Conservation (phyloP, 2,797 vertebrate species). For the Sylvia borin region DNA sequence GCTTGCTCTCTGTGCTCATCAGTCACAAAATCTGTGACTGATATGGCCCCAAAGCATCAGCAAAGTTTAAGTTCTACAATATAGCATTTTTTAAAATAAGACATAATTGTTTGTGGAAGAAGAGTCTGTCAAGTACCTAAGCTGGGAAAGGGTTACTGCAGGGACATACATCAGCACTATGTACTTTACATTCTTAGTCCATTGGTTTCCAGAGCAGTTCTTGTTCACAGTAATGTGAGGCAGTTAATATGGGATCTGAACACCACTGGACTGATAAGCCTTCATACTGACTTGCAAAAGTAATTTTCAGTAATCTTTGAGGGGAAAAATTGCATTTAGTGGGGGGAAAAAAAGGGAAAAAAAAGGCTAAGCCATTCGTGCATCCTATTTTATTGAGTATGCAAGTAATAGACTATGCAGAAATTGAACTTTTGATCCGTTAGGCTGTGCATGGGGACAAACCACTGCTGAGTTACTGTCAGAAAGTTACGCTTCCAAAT, state of each 20-base stretch:
- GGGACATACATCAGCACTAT: not conserved
- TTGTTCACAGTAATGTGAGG: constrained; percentile 48
- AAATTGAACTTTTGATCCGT: constrained; percentile 64
- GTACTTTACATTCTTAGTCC: constrained; percentile 41
- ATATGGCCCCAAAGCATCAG: not conserved
- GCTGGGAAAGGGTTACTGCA: constrained; percentile 18
- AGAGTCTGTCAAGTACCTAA: not conserved
- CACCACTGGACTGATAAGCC: constrained; percentile 63
- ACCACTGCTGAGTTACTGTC: not conserved
- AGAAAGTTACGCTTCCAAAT: constrained; percentile 25
- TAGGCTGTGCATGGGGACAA: constrained; percentile 42
- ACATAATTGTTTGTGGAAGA: not conserved
- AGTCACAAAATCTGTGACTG: not conserved
- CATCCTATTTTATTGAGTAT: constrained; percentile 58
- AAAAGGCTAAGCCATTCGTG: constrained; percentile 43
- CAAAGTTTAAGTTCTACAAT: not conserved
- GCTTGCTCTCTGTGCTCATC: constrained; percentile 28
- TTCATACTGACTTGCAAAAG: constrained; percentile 67
- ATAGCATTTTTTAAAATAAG: not conserved
- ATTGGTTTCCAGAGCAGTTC: constrained; percentile 39
- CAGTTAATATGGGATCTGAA: constrained; percentile 64
- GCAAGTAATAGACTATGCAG: constrained; percentile 34
- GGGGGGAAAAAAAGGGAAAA: not conserved
- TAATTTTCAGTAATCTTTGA: constrained; percentile 70
- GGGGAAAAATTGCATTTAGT: constrained; percentile 70